Base-by-base conservation (phyloP, 2,797 vertebrate species). In the Macropodus opercularis region DNA sequence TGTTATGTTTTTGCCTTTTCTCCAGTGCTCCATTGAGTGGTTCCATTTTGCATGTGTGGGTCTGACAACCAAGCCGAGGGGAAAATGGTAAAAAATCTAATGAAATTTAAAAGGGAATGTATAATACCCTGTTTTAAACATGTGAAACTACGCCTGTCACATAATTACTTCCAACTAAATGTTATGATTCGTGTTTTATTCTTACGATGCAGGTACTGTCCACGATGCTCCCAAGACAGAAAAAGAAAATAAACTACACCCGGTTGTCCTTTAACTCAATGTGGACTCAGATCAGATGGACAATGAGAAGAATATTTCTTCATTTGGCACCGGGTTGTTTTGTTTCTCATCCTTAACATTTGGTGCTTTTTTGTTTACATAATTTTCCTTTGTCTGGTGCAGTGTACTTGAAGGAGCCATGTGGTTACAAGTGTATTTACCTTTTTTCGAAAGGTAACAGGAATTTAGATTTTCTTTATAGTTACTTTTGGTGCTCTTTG, bases 21-120 rank as follows among this genome's bases (percentile, higher is more conserved):
- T 38, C 13, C 86, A 99, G 97, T 99, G 97, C 86, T 98, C 97
- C 81, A 98, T 98, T 31, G 97, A 99, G 83, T 98, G 97, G 97
- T 99, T 99, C 91, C 97, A 99, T 91, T 99, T 99, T 83, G 95
- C 97, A 70, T 99, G 97, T 63, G 97, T 99, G 75, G 96, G 96
- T 67, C 91, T 99, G 82, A 96, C 95, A 23, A 98, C 96, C 84
- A 99, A 99, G 87, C 97, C 97, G 61, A 94, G 96, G 88, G 97
- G 97, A 70, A 98, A 98, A 94, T 99, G 97, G 96, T 99, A 83
- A 95, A 93, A 69, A 58, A 63, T 13, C 9, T 3, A 11, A 11
- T 32, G 8, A 22, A 6, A 51, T 27, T 2, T n/a, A 87, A 31
- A 10, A 6, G 6, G 29, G 24, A 26, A 26, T 4, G 24, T 26